A percentile compares a stretch with the other conserved stretches of the same genome.
These are phyloP conservation scores for Dendroctonus valens DNA, from an alignment of 1,140 invertebrate species.

Conservation along the genomic window DNA sequence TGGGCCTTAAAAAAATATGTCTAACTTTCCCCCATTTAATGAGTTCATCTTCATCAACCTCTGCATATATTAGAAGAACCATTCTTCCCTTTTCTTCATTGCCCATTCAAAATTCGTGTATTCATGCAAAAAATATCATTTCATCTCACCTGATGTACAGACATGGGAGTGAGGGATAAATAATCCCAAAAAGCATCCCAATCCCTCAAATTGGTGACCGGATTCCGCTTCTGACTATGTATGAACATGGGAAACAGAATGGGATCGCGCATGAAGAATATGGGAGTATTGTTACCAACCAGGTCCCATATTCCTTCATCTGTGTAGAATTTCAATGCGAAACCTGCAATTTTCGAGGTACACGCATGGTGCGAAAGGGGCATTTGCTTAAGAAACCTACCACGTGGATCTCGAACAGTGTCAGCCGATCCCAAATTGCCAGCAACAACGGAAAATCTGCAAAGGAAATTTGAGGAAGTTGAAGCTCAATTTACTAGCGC, in stretches of 20 bases:
- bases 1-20: background rate
- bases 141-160: conserved; percentile 68
- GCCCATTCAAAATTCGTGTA: background rate
- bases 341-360: conserved; percentile 52
- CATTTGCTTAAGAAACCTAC: conserved; percentile 11
- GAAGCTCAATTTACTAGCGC: background rate
- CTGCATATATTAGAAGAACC: too few relatives aligned
- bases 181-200: conserved; percentile 92
- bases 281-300: conserved; percentile 89
- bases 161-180: conserved; percentile 76
- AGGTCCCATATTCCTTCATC: conserved; percentile 92
- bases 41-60: too few relatives aligned
- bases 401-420: conserved; percentile 80
- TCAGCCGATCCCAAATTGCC: conserved; percentile 69
- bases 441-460: conserved; percentile 36
- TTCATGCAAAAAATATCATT: background rate
- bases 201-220: conserved; percentile 82
- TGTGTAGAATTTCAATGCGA: conserved; percentile 89
- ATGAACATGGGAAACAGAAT: conserved; percentile 82
- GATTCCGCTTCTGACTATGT: conserved; percentile 87
- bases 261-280: conserved; percentile 91
- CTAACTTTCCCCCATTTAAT: background rate
- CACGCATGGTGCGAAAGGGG: too few relatives aligned
- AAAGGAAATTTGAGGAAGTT: conserved; percentile 1
- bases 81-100: too few relatives aligned